phyloP scores from a whole-genome alignment of 2,888 invertebrate genomes.

The Eurois occulta region DNA sequence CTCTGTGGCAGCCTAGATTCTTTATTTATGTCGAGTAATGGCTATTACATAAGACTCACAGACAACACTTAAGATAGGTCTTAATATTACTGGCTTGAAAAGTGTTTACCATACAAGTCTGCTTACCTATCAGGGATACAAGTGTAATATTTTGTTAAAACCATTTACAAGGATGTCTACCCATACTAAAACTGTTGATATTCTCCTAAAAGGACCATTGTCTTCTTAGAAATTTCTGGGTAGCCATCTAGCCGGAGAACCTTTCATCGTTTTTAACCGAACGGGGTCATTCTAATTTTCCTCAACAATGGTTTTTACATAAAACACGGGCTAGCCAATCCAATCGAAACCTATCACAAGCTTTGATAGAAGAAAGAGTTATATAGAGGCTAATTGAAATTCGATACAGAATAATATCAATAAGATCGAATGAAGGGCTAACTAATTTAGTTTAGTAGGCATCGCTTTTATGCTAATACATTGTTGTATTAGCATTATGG shows the following conservation, averaged over 20 bases:
- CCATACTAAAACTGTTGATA: background rate
- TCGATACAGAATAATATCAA: background rate
- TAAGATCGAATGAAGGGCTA: background rate
- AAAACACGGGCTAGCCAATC: slow-evolving; percentile 38
- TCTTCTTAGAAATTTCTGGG: slow-evolving; percentile 12
- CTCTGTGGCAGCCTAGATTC: background rate
- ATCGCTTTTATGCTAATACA: background rate
- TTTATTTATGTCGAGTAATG: background rate
- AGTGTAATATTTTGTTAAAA: background rate
- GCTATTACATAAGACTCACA: too few species aligned
- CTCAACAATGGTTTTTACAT: slow-evolving; percentile 50
- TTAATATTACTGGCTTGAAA: background rate
- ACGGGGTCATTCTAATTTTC: slow-evolving; percentile 46
- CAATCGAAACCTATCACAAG: slow-evolving; percentile 24
- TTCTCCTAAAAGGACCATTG: background rate
- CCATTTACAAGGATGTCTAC: background rate
- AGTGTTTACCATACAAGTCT: background rate
- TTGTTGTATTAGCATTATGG: too few species aligned
- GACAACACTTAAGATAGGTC: too few species aligned
- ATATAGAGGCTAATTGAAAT: background rate
- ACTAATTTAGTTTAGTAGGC: background rate
- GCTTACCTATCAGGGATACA: too few species aligned
- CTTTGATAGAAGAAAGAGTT: slow-evolving; percentile 11
- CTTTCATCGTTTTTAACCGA: slow-evolving; percentile 32
- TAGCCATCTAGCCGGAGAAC: slow-evolving; percentile 18